These are phyloP conservation scores for Pithys albifrons DNA, from an alignment of 2,113 vertebrate genomes.

Conservation along the genomic window DNA sequence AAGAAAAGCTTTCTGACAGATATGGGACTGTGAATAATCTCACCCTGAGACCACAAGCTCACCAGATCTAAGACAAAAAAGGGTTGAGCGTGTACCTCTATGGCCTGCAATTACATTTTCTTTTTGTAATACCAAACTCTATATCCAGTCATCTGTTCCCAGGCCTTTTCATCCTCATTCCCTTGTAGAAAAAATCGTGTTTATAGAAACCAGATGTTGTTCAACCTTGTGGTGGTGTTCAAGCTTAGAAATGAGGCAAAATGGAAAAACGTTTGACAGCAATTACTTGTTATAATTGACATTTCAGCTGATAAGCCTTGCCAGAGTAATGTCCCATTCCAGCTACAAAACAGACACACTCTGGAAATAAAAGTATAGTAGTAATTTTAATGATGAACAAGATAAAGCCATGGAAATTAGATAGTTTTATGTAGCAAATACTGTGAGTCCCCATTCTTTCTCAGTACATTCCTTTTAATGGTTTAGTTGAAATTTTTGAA, in stretches of 20 bases:
- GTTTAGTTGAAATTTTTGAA: neutral
- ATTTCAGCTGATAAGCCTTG: neutral
- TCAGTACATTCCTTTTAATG: neutral
- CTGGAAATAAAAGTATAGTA: neutral
- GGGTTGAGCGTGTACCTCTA: neutral
- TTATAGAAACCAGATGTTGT: neutral
- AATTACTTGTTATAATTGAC: neutral
- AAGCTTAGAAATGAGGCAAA: neutral
- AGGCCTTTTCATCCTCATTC: neutral
- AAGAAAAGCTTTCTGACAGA: neutral
- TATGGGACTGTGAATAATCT: neutral
- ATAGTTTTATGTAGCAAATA: neutral
- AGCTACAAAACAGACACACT: neutral
- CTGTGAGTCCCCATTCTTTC: neutral
- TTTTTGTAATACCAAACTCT: neutral
- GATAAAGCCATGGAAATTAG: neutral
- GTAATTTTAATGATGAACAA: neutral
- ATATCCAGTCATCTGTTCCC: neutral
- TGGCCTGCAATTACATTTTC: neutral
- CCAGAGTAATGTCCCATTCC: neutral
- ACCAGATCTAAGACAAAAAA: neutral
- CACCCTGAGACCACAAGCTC: neutral
- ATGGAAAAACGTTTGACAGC: neutral
- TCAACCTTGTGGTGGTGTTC: neutral
- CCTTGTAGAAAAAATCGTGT: neutral